Conservation (phyloP, 2,113 vertebrate genomes). For the Ictalurus punctatus region DNA sequence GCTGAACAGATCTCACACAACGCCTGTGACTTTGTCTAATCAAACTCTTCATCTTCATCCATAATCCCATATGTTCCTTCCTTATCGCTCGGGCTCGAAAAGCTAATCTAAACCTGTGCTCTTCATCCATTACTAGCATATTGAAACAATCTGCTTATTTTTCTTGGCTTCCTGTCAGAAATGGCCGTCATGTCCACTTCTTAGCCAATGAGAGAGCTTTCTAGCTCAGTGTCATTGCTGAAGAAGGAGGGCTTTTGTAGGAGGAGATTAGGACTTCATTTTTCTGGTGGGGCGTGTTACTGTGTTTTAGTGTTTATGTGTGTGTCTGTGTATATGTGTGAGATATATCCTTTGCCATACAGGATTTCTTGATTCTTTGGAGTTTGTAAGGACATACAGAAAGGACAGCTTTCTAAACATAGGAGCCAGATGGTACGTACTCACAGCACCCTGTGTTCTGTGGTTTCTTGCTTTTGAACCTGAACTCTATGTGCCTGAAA, state of each 20-base stretch:
- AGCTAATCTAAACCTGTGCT: neutral
- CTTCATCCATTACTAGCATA: constrained; percentile 43
- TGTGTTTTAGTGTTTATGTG: constrained; percentile 30
- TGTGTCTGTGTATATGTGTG: constrained; percentile 15
- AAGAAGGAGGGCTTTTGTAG: constrained; percentile 60
- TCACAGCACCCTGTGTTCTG: neutral
- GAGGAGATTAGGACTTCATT: constrained; percentile 56
- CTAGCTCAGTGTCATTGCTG: constrained; percentile 39
- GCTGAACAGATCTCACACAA: constrained; percentile 40
- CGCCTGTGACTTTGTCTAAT: neutral
- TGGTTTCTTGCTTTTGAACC: constrained; percentile 50
- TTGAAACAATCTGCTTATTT: constrained; percentile 57
- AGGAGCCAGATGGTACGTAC: constrained; percentile 53
- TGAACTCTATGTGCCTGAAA: constrained; percentile 24
- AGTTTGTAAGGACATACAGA: constrained; percentile 2
- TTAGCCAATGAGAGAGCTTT: constrained; percentile 62
- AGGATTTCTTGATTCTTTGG: constrained; percentile 22
- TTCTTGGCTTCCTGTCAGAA: constrained; percentile 53
- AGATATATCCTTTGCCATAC: constrained; percentile 28
- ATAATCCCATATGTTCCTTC: neutral
- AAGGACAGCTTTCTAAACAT: neutral
- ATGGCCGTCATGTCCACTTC: constrained; percentile 36
- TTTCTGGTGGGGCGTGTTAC: constrained; percentile 12
- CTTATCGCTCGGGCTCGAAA: neutral
- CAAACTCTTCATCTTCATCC: neutral